Percentiles rank a stretch among this genome's conserved stretches.
phyloP scores from a whole-genome alignment of 2,888 invertebrate genomes.

The Diaperis boleti region DNA sequence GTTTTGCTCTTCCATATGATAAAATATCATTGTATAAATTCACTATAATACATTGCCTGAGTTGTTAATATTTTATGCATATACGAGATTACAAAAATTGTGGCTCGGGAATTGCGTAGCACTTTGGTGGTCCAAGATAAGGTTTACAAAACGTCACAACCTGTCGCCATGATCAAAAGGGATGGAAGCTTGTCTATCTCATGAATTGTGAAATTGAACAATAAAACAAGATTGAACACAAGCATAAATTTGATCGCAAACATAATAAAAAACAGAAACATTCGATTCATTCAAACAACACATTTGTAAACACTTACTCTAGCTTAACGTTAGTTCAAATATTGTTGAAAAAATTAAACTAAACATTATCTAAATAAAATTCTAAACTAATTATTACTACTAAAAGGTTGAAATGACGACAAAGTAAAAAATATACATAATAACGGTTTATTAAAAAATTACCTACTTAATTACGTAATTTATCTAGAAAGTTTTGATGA shows the following conservation, averaged over 20 bases:
- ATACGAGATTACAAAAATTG: conserved; percentile 2
- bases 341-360: conserved; percentile 11
- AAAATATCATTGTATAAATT: conserved; percentile 24
- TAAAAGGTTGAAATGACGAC: conserved; percentile 1
- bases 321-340: conserved; percentile 35
- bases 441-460: conserved; percentile 32
- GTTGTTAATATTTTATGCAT: conserved; percentile 30
- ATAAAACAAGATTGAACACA: conserved; percentile 43
- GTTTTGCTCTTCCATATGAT: conserved; percentile 21
- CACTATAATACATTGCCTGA: conserved; percentile 39
- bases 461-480: conserved; percentile 43
- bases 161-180: neutral
- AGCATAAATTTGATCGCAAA: conserved; percentile 34
- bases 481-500: conserved; percentile 46
- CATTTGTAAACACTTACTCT: conserved; percentile 51
- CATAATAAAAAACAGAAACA: conserved; percentile 44
- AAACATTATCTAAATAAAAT: conserved; percentile 7
- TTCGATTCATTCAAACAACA: conserved; percentile 48
- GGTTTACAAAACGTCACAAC: neutral
- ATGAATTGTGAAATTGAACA: conserved; percentile 31
- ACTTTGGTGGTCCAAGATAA: neutral
- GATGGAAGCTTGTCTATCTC: conserved; percentile 14
- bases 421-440: conserved; percentile 13
- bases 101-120: too few species aligned
- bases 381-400: too few species aligned